Evolutionary conservation across 2,797 vertebrate species (phyloP).

Genomic region (Sebastes glaucus): DNA sequence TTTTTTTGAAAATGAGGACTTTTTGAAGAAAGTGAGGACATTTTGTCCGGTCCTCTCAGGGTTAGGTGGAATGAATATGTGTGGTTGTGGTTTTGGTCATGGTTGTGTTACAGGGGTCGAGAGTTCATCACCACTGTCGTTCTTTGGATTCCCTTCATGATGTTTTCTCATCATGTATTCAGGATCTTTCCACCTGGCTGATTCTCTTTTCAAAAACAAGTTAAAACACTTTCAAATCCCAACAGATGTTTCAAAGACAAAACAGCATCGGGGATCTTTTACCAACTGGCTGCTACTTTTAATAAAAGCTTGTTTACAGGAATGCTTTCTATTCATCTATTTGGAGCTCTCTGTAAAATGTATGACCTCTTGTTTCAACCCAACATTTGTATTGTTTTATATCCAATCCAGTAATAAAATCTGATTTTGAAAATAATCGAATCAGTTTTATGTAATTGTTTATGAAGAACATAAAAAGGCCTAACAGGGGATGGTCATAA

Average conservation of each 20-base stretch:
- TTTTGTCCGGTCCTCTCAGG: background rate
- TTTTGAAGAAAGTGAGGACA: background rate
- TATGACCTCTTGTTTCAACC: slow-evolving; percentile 11
- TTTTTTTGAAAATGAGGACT: background rate
- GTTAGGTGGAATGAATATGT: background rate
- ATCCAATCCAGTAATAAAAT: slow-evolving; percentile 20
- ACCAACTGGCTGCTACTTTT: slow-evolving; percentile 29
- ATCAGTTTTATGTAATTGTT: slow-evolving; percentile 64
- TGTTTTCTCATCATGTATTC: slow-evolving; percentile 17
- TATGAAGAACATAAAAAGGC: slow-evolving; percentile 57
- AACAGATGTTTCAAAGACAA: slow-evolving; percentile 27
- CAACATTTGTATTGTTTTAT: slow-evolving; percentile 17
- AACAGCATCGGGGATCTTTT: background rate
- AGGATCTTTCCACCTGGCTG: background rate
- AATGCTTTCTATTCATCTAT: slow-evolving; percentile 25
- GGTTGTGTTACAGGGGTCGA: background rate
- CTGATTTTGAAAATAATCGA: slow-evolving; percentile 47
- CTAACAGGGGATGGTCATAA: slow-evolving; percentile 38
- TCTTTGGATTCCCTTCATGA: background rate
- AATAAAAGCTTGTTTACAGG: slow-evolving; percentile 38
- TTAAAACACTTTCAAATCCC: background rate
- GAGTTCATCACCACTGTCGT: slow-evolving; percentile 41
- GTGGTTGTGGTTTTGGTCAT: slow-evolving; percentile 31
- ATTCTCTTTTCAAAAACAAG: slow-evolving; percentile 12
- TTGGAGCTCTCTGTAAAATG: slow-evolving; percentile 1